Evolutionary conservation across 2,113 vertebrate genomes (phyloP).

Genomic region (Neodontobutis hainanensis): DNA sequence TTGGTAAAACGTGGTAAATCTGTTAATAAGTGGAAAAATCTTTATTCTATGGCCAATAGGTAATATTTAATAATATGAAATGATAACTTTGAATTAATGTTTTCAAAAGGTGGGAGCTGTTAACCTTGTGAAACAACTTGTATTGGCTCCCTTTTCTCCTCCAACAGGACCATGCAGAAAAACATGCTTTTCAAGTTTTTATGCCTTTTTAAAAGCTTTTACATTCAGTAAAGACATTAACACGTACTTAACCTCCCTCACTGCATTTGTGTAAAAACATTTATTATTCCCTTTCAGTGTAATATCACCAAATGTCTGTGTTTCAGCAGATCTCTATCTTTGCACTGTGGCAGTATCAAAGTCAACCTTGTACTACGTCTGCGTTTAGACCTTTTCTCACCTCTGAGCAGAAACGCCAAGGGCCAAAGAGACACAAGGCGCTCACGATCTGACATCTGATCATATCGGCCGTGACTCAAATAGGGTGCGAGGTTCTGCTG

Average conservation of each 20-base stretch:
- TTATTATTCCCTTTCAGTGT: slow-evolving; percentile 5
- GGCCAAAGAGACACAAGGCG: slow-evolving; percentile 48
- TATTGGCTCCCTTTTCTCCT: background rate
- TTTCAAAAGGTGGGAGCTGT: background rate
- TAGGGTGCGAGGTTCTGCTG: slow-evolving; percentile 64
- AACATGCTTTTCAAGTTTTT: background rate
- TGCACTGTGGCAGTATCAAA: slow-evolving; percentile 50
- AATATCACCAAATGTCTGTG: slow-evolving; percentile 10
- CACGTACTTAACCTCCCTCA: slow-evolving; percentile 28
- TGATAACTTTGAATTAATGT: background rate
- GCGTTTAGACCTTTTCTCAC: slow-evolving; percentile 73
- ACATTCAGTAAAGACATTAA: background rate
- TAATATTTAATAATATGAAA: slow-evolving; percentile 6
- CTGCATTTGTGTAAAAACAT: slow-evolving; percentile 9
- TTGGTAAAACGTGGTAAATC: background rate
- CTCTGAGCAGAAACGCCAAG: slow-evolving; percentile 56
- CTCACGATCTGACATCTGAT: slow-evolving; percentile 70
- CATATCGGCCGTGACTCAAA: slow-evolving; percentile 75
- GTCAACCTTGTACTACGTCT: slow-evolving; percentile 56
- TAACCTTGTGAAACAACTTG: slow-evolving; percentile 13
- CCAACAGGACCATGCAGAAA: slow-evolving; percentile 2
- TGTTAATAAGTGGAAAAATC: background rate
- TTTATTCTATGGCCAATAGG: background rate
- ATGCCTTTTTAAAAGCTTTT: slow-evolving; percentile 14
- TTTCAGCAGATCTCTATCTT: slow-evolving; percentile 44